Base-by-base conservation (phyloP, 2,113 vertebrate species). In the Ivindomyrus marchei region DNA sequence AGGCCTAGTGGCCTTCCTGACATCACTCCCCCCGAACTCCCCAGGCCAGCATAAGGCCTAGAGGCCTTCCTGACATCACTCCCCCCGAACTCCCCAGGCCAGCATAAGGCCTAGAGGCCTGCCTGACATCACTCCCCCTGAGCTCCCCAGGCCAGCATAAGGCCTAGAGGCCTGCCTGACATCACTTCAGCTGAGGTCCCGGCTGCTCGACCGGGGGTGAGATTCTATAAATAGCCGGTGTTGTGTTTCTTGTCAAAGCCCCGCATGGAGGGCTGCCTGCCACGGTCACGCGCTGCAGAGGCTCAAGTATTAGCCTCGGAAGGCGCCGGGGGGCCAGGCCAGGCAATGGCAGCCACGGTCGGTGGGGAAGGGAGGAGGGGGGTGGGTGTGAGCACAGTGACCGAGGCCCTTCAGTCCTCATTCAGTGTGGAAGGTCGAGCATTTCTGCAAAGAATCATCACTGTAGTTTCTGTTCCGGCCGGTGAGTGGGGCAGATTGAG, bases 181-280 rank as follows among this genome's bases (percentile, higher is more conserved):
- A 62, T 85, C 45, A 19, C 9, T n/a, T 8, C 39, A 42, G 19
- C 21, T 24, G 83, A 53, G 15, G 8, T 49, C 11, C 84, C 50
- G 21, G 8, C 50, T 87, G 50, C 49, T 21, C 15, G 50, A 11
- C 27, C 39, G 50, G 27, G 15, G 49, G 49, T 19, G 50, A 52
- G 50, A 10, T 52, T 87, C 85, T 87, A 53, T 87, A 21, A 87
- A 87, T 56, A 87, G 93, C 94, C 94, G 93, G 93, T 95, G 94
- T 93, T 90, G 86, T 88, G 89, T 91, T 94, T 95, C 93, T 89
- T 92, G 94, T 93, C 92, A 93, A 87, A 87, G 89, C 77, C 87
- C 87, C 21, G 85, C 77, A 74, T 88, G 91, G 90, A 53, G 87
- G 2, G 27, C 27, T 36, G 47, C 31, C 50, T 27, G 11, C 27